Percentiles rank a stretch among this genome's conserved stretches.
phyloP scores from a whole-genome alignment of 2,113 vertebrate species.

The Xenopus borealis region DNA sequence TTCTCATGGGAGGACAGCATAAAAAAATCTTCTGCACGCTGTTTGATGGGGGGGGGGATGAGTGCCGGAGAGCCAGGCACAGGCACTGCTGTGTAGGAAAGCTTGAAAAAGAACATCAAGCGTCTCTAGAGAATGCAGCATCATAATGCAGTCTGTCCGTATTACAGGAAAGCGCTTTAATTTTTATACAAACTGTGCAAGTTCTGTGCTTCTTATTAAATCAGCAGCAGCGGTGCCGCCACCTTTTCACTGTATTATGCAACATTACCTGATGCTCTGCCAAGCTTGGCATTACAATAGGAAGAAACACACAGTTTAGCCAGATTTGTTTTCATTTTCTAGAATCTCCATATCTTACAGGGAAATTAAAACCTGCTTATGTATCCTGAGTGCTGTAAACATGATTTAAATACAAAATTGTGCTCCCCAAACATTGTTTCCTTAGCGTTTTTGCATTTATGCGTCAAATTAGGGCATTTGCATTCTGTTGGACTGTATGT shows the following conservation, averaged over 20 bases:
- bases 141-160: background rate
- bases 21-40: constrained; percentile 10
- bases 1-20: constrained; percentile 17
- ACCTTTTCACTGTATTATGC: background rate
- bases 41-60: constrained; percentile 15
- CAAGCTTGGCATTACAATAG: too few species aligned
- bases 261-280: background rate
- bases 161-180: background rate
- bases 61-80: background rate
- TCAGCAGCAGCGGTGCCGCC: background rate
- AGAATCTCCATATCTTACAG: too few species aligned
- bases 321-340: too few species aligned
- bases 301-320: too few species aligned
- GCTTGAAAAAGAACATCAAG: constrained; percentile 4
- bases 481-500: too few species aligned
- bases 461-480: too few species aligned
- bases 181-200: background rate
- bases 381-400: too few species aligned
- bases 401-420: too few species aligned
- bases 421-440: too few species aligned
- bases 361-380: too few species aligned
- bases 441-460: too few species aligned
- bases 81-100: background rate
- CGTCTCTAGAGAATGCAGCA: constrained; percentile 17
- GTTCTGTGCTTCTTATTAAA: background rate